Conservation (phyloP, 2,888 invertebrate species). For the Fragum fragum region DNA sequence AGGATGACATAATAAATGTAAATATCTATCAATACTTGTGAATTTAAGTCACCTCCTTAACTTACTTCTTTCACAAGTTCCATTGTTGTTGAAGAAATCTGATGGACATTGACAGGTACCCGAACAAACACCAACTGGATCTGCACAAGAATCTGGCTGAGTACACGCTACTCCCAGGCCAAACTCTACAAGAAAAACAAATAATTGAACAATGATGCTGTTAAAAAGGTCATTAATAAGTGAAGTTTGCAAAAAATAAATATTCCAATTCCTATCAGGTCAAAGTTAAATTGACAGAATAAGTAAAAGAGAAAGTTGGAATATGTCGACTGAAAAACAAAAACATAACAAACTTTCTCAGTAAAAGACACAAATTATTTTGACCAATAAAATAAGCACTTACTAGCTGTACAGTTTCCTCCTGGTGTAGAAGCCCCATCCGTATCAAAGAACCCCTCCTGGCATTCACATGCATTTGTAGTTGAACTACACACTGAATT, state of each 20-base stretch:
- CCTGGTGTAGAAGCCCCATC: not conserved
- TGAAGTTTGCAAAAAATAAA: not conserved
- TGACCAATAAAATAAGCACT: not conserved
- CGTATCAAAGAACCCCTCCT: conserved; percentile 5
- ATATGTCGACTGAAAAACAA: too few species aligned
- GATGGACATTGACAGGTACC: not conserved
- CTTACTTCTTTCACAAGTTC: not conserved
- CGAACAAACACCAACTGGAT: not conserved
- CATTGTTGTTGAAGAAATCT: not conserved
- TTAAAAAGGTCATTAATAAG: not conserved
- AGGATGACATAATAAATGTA: too few species aligned
- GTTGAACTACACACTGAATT: conserved; percentile 1
- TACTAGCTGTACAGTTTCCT: conserved; percentile 12
- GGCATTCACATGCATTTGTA: conserved; percentile 4
- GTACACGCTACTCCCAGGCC: not conserved
- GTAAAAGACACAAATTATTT: not conserved
- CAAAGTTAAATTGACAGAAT: too few species aligned
- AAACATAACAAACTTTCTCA: too few species aligned
- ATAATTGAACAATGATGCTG: too few species aligned
- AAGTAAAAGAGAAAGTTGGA: too few species aligned
- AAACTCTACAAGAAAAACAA: not conserved
- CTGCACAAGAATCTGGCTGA: not conserved
- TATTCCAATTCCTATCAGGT: too few species aligned
- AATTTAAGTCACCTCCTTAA: not conserved
- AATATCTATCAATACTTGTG: too few species aligned